phyloP scores from a whole-genome alignment of 2,888 invertebrate species.

The Cristatella mucedo region DNA sequence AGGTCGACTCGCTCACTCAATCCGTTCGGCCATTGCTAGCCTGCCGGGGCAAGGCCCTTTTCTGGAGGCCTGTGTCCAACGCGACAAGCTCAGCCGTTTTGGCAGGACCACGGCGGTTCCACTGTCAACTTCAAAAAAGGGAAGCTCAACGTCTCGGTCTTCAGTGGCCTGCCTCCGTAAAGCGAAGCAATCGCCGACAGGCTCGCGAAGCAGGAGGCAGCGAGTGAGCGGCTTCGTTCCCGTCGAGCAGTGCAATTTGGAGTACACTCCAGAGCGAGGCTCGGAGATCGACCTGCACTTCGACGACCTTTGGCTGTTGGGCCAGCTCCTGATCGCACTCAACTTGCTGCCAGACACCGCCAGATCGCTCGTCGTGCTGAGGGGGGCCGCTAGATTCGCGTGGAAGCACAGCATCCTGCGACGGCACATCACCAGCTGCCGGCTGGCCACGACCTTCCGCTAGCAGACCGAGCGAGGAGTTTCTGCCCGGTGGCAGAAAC shows the following conservation, averaged over 20 bases:
- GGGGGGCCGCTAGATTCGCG: conserved; percentile 65
- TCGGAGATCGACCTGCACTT: conserved; percentile 94
- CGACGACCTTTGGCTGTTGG: conserved; percentile 99
- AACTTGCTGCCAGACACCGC: conserved; percentile 67
- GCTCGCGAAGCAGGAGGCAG: no score
- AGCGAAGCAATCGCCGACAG: conserved; percentile 63
- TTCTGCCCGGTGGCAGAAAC: conserved; percentile 47
- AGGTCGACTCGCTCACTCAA: no score
- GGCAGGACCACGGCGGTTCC: conserved; percentile 93
- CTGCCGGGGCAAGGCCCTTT: no score
- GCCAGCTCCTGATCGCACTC: conserved; percentile 81
- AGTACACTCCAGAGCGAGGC: conserved; percentile 64
- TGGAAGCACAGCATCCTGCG: conserved; percentile 83
- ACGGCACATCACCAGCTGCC: conserved; percentile 57
- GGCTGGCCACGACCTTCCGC: conserved; percentile 84
- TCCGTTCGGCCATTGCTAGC: no score
- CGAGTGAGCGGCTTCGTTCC: conserved; percentile 55
- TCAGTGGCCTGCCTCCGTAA: conserved; percentile 67
- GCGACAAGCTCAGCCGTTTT: no score
- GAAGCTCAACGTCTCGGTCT: conserved; percentile 58
- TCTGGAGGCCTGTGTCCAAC: no score
- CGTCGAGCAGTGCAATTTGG: conserved; percentile 86
- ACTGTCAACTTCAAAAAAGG: conserved; percentile 93
- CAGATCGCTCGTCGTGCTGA: conserved; percentile 67
- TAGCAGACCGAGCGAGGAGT: conserved; percentile 75